phyloP scores from a whole-genome alignment of 2,888 invertebrate species.

The Melanchra persicariae region DNA sequence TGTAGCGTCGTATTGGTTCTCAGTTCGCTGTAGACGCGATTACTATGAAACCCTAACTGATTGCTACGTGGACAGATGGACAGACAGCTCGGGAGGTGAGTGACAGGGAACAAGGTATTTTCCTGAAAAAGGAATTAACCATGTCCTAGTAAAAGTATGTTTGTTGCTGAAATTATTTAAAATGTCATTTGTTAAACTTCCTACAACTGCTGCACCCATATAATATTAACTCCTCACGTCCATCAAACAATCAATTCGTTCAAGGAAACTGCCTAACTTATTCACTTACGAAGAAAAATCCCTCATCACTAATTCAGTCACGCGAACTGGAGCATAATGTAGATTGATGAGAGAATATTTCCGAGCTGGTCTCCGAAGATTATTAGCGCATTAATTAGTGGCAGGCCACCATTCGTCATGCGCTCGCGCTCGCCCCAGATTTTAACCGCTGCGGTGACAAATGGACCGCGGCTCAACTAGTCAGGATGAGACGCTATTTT shows the following conservation, averaged over 20 bases:
- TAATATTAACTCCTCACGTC: background rate
- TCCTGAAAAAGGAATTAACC: background rate
- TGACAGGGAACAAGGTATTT: background rate
- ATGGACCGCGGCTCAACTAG: slow-evolving; percentile 49
- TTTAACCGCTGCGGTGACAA: slow-evolving; percentile 63
- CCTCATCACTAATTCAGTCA: slow-evolving; percentile 38
- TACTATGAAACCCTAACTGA: background rate
- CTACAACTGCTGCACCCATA: background rate
- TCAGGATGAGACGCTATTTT: slow-evolving; percentile 47
- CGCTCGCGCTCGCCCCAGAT: slow-evolving; percentile 56
- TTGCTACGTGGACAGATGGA: background rate
- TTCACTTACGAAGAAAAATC: slow-evolving; percentile 42
- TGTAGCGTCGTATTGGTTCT: background rate
- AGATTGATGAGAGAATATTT: slow-evolving; percentile 61
- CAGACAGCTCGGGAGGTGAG: background rate
- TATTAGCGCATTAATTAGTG: slow-evolving; percentile 66
- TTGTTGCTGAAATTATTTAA: background rate
- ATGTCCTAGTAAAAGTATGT: background rate
- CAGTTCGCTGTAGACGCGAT: background rate
- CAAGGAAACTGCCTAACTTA: slow-evolving; percentile 34
- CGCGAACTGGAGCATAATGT: slow-evolving; percentile 47
- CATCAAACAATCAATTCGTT: slow-evolving; percentile 29
- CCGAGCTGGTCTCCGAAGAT: slow-evolving; percentile 58
- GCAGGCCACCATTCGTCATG: slow-evolving; percentile 62
- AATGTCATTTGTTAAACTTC: background rate